Conservation (phyloP, 2,797 vertebrate genomes). For the Staurois parvus region DNA sequence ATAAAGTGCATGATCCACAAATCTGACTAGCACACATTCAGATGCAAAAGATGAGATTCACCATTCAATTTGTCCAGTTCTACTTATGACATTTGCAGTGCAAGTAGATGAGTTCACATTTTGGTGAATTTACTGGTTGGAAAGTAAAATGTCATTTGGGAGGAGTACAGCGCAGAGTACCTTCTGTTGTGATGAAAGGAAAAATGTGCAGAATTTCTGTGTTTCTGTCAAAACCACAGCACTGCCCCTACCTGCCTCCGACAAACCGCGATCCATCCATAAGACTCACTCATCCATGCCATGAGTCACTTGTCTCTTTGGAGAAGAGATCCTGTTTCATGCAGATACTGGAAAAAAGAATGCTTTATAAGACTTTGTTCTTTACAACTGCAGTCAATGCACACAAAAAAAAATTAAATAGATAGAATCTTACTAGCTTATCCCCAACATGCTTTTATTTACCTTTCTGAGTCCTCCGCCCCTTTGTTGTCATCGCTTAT, state of each 20-base stretch:
- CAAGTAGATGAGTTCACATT: too few relatives aligned
- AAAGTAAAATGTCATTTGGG: constrained; percentile 10
- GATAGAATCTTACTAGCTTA: too few relatives aligned
- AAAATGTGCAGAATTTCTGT: constrained; percentile 44
- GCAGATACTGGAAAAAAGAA: not conserved
- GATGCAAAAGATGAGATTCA: too few relatives aligned
- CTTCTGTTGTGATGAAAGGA: constrained; percentile 43
- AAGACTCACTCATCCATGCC: constrained; percentile 10
- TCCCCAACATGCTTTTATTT: too few relatives aligned
- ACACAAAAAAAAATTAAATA: too few relatives aligned
- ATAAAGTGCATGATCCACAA: too few relatives aligned
- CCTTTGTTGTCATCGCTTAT: too few relatives aligned
- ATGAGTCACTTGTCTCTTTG: constrained; percentile 39
- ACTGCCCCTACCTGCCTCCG: constrained; percentile 48
- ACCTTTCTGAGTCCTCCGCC: too few relatives aligned
- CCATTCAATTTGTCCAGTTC: too few relatives aligned
- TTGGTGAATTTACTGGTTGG: not conserved
- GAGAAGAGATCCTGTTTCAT: not conserved
- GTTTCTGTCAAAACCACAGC: constrained; percentile 40
- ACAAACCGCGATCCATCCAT: constrained; percentile 11
- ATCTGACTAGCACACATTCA: too few relatives aligned
- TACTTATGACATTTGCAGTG: too few relatives aligned
- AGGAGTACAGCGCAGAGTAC: not conserved
- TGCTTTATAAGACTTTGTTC: not conserved
- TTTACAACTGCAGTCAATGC: not conserved